Percentiles rank a stretch among this genome's conserved stretches.
Evolutionary conservation across 2,797 vertebrate species (phyloP).

Genomic region (Cossypha heuglini): DNA sequence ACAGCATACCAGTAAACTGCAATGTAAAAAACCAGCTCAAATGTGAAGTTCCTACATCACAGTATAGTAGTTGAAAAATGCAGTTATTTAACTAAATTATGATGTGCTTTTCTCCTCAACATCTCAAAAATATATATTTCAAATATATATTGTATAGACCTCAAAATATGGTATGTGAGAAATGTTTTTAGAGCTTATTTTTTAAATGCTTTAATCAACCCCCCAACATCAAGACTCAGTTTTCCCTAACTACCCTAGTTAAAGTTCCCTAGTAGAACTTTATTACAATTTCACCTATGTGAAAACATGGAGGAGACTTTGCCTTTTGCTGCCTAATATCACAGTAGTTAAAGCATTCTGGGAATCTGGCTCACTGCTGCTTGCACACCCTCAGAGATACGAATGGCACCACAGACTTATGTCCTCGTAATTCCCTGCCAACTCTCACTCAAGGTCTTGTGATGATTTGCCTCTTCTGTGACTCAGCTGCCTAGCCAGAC

Average conservation of each 20-base stretch:
- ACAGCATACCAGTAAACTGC: background rate
- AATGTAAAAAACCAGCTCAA: background rate
- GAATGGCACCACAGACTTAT: background rate
- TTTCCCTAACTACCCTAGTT: background rate
- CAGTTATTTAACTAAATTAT: background rate
- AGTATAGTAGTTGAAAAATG: background rate
- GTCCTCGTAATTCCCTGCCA: slow-evolving; percentile 36
- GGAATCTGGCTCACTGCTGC: slow-evolving; percentile 10
- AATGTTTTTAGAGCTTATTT: background rate
- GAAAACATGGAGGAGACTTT: background rate
- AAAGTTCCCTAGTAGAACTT: background rate
- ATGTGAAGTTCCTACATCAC: background rate
- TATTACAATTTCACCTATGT: background rate
- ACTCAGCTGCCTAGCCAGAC: slow-evolving; percentile 57
- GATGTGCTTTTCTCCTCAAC: background rate
- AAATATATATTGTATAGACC: background rate
- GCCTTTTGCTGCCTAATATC: slow-evolving; percentile 11
- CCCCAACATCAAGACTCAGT: background rate
- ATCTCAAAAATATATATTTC: background rate
- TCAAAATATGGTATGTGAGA: background rate
- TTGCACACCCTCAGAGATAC: slow-evolving; percentile 17
- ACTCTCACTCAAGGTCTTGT: slow-evolving; percentile 40
- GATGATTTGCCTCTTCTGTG: slow-evolving; percentile 50
- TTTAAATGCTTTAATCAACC: background rate
- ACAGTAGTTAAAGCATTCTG: background rate